Percentiles rank a stretch among this genome's conserved stretches.
Conservation (phyloP, 2,888 invertebrate genomes). For the Aporophyla lueneburgensis region DNA sequence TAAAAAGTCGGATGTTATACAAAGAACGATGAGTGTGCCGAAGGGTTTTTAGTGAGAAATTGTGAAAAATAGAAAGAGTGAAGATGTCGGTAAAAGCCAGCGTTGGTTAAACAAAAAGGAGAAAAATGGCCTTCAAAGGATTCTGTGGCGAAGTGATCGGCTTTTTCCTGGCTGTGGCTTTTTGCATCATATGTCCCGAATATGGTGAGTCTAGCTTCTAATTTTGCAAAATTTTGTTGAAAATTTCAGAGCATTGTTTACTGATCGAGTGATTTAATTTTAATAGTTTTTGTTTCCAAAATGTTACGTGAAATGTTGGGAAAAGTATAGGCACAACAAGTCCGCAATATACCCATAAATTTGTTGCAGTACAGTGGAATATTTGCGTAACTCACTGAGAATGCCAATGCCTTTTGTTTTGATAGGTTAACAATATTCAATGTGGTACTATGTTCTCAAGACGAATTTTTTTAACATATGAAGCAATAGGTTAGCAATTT, state of each 20-base stretch:
- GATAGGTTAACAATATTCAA: neutral
- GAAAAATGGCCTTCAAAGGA: slow-evolving; percentile 87
- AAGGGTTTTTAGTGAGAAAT: slow-evolving; percentile 80
- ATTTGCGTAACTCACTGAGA: neutral
- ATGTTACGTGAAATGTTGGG: slow-evolving; percentile 6
- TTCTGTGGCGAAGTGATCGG: slow-evolving; percentile 86
- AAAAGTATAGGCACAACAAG: neutral
- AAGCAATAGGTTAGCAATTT: neutral
- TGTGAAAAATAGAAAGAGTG: slow-evolving; percentile 78
- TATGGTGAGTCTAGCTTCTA: slow-evolving; percentile 82
- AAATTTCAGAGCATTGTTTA: slow-evolving; percentile 29
- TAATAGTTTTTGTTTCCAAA: slow-evolving; percentile 23
- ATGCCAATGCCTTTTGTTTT: neutral
- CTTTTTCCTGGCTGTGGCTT: slow-evolving; percentile 86
- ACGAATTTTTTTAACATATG: neutral
- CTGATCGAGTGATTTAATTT: slow-evolving; percentile 16
- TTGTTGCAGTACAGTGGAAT: neutral
- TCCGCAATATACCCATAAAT: neutral
- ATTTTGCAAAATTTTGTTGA: slow-evolving; percentile 29
- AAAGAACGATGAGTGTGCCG: slow-evolving; percentile 79
- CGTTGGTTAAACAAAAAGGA: slow-evolving; percentile 85
- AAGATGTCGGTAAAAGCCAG: slow-evolving; percentile 87
- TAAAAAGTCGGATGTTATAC: slow-evolving; percentile 72
- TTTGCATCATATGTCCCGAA: slow-evolving; percentile 88
- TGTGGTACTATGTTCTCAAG: neutral